Conservation (phyloP, 2,797 vertebrate genomes). For the Oreochromis mossambicus region DNA sequence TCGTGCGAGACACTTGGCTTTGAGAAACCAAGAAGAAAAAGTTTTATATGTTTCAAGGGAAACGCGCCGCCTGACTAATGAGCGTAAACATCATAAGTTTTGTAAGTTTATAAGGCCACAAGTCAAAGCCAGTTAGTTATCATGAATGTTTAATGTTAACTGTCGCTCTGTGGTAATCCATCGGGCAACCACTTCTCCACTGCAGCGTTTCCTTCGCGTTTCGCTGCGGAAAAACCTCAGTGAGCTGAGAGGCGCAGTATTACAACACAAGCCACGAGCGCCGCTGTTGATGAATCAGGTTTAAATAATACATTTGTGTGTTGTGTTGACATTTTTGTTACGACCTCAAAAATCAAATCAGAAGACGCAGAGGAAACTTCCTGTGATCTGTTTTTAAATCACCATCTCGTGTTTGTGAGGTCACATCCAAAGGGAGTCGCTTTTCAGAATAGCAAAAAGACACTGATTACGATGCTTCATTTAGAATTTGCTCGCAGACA, state of each 20-base stretch:
- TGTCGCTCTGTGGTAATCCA: not conserved
- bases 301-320: not conserved
- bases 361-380: not conserved
- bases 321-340: not conserved
- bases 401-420: not conserved
- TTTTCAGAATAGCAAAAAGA: not conserved
- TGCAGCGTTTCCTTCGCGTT: not conserved
- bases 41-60: slow-evolving; percentile 15
- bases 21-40: slow-evolving; percentile 33
- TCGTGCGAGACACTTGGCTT: not conserved
- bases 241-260: not conserved
- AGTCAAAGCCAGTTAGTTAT: slow-evolving; percentile 4
- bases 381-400: not conserved
- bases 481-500: not conserved
- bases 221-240: not conserved
- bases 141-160: slow-evolving; percentile 26
- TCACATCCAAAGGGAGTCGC: not conserved
- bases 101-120: not conserved
- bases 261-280: not conserved
- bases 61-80: slow-evolving; percentile 7
- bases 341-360: slow-evolving; percentile 8
- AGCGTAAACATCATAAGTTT: not conserved
- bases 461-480: not conserved
- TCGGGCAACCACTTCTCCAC: not conserved
- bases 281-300: not conserved